Evolutionary conservation across 2,113 vertebrate genomes (phyloP).

Genomic region (Chinchilla lanigera): DNA sequence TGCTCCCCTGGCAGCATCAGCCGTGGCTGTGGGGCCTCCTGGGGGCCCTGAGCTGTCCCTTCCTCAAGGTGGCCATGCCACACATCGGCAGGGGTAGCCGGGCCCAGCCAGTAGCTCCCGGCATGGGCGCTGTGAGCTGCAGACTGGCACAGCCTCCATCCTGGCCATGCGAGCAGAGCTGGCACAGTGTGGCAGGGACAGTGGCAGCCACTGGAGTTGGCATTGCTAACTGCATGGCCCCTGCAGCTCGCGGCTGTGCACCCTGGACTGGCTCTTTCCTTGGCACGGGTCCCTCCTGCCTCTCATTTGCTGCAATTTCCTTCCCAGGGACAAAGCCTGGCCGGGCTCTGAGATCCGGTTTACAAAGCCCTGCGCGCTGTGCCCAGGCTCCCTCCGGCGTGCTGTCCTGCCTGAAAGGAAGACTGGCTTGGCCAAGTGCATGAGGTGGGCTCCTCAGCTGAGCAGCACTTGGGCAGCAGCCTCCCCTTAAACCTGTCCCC

Average conservation of each 20-base stretch:
- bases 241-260: background rate
- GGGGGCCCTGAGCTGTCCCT: background rate
- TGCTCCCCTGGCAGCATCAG: slow-evolving; percentile 56
- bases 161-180: slow-evolving; percentile 21
- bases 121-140: background rate
- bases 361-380: background rate
- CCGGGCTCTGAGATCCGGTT: background rate
- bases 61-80: slow-evolving; percentile 8
- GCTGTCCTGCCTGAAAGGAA: slow-evolving; percentile 25
- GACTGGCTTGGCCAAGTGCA: slow-evolving; percentile 4
- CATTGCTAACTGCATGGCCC: background rate
- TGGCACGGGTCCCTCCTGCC: background rate
- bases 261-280: background rate
- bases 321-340: slow-evolving; percentile 56
- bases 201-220: background rate
- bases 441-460: background rate
- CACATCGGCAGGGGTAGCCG: background rate
- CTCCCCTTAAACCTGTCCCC: background rate
- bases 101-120: background rate
- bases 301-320: background rate
- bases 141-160: background rate
- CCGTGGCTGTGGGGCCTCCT: slow-evolving; percentile 26
- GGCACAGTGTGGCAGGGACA: background rate
- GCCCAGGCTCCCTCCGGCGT: background rate
- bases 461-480: background rate